Base-by-base conservation (phyloP, 1,140 invertebrate species). In the Drosophila tropicalis region DNA sequence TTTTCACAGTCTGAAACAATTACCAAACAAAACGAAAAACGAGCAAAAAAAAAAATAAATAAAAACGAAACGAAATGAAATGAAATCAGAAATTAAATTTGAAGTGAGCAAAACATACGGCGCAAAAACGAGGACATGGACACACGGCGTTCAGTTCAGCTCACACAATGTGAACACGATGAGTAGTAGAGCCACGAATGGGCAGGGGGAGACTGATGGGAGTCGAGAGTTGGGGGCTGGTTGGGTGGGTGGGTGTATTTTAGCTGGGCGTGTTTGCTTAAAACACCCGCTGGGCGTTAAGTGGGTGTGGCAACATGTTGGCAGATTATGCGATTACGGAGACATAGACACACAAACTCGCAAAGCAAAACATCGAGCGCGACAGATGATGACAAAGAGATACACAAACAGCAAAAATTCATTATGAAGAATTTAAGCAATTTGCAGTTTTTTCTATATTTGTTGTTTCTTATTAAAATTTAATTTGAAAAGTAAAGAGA, bases 1-100 rank as follows among this genome's bases (percentile, higher is more conserved):
- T 89, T 87, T 86, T 87, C 83, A 80, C 83, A 87, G 83, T 76
- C 83, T 87, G 84, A 79, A 87, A 87, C 83, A 87, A 87, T 87
- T 87, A 87, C 76, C 72, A 67, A 13, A 41, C 54, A 68, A 56
- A 51, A 58, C 36, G 32, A 47, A 72, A 63, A 69, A 61, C 60
- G 62, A 77, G 56, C 15, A 41, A 47, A 71, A 62, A 69, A 61
- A 63, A 65, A 29, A 29, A 29, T 29, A 29, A 29, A 29, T 29
- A 29, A 68, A 75, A 65, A 61, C 36, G 40, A 62, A 70, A 75
- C 74, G 58, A 75, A 78, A 86, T 78, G 78, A 85, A 51, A 51
- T 51, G 83, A 86, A 86, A 86, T 86, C 83, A 86, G 69, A 87
- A 86, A 86, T 86, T 86, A 87, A 86, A 86, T 86, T 86, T 86